phyloP scores from a whole-genome alignment of 1,140 invertebrate species.

The Drosophila dunni region DNA sequence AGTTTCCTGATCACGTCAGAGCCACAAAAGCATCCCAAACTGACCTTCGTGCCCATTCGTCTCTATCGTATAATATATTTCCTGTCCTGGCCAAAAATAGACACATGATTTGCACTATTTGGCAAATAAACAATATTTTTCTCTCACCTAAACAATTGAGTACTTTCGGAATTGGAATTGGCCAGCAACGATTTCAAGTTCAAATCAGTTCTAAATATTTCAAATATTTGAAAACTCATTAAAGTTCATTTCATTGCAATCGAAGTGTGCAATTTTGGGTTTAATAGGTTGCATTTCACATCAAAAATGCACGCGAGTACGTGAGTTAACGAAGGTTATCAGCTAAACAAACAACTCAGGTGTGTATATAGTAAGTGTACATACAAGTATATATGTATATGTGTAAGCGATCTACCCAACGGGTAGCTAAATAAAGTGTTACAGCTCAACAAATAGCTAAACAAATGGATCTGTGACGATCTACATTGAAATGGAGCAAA shows the following conservation, averaged over 20 bases:
- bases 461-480: conserved; percentile 56
- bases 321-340: conserved; percentile 52
- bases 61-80: conserved; percentile 35
- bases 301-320: conserved; percentile 33
- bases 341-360: conserved; percentile 21
- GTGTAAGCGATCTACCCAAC: conserved; percentile 14
- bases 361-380: conserved; percentile 1
- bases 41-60: conserved; percentile 26
- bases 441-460: conserved; percentile 44
- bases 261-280: conserved; percentile 16
- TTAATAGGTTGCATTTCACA: conserved; percentile 39
- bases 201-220: conserved; percentile 20
- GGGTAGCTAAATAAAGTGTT: conserved; percentile 19
- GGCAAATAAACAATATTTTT: conserved; percentile 30
- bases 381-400: not conserved
- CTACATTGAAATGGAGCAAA: conserved; percentile 32
- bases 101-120: conserved; percentile 57
- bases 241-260: conserved; percentile 10
- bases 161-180: conserved; percentile 22
- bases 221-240: not conserved
- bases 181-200: conserved; percentile 27
- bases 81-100: conserved; percentile 37
- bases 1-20: conserved; percentile 32
- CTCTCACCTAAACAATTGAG: conserved; percentile 11
- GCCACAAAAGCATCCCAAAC: conserved; percentile 1